Base-by-base conservation (phyloP, 2,888 invertebrate genomes). In the Cosmia trapezina region DNA sequence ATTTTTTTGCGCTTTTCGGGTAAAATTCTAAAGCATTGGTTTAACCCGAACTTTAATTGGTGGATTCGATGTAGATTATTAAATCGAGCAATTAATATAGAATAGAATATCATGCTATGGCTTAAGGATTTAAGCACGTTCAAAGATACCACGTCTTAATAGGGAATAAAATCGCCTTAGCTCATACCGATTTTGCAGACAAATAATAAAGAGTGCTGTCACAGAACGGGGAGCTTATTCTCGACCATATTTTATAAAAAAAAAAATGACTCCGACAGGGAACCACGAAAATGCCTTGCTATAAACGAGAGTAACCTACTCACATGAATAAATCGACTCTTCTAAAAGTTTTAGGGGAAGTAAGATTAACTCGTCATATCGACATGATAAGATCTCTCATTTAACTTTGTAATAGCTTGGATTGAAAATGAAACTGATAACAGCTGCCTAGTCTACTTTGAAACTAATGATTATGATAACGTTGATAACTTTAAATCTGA, bases 391-490 rank as follows among this genome's bases (percentile, higher is more conserved):
- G 53, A 76, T 57, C 56, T 33, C 33, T 64, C 77, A 53, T 81
- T 41, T 33, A 65, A 81, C 82, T 78, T 78, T 47, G 28, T 65
- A 49, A 65, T 57, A 64, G 22, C 62, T 11, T 22, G 41, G 47
- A 75, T 81, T 81, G 76, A 66, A 66, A 69, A 68, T 51, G 45
- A 63, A 47, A 53, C 56, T 43, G 77, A 81, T 78, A 69, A 28
- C 17, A 57, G 57, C 77, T 47, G 51, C 14, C 41, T 54, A 4
- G 49, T 67, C 41, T 33, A 47, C 78, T 56, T 82, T 54, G 65
- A 53, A 78, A 78, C 64, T 79, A 63, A 61, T 65, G 51, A 45
- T 12, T 12, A 56, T 51, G 64, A 80, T 80, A 22, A 11, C 17
- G 8, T 17, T 4, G 9, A 14, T 14, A 19, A 62, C 8, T 19